A percentile compares a stretch with the other conserved stretches of the same genome.
Conservation (phyloP, 2,113 vertebrate genomes). For the Perca schrenkii region DNA sequence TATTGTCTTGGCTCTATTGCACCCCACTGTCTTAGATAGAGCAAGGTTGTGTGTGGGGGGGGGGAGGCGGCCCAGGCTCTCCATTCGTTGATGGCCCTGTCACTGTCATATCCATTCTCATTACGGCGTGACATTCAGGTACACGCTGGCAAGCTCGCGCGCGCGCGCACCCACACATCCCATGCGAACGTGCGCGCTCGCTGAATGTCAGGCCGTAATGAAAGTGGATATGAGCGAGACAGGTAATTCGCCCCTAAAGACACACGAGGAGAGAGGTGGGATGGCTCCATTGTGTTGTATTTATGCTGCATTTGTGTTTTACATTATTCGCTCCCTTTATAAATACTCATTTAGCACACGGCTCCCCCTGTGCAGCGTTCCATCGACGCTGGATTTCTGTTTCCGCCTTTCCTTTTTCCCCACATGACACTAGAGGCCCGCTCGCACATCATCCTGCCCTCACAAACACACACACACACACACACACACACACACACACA, state of each 20-base stretch:
- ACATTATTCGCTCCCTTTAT: slow-evolving; percentile 45
- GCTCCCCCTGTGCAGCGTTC: not conserved
- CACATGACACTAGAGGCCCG: slow-evolving; percentile 18
- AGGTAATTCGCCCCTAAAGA: slow-evolving; percentile 69
- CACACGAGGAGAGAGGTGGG: slow-evolving; percentile 34
- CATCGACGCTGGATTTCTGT: slow-evolving; percentile 42
- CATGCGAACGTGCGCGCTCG: slow-evolving; percentile 8
- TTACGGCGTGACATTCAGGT: slow-evolving; percentile 79
- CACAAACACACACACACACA: not conserved
- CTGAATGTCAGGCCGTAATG: slow-evolving; percentile 85
- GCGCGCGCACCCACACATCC: slow-evolving; percentile 28
- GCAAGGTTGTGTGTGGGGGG: slow-evolving; percentile 22
- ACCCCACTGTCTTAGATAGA: slow-evolving; percentile 59
- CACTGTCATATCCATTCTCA: slow-evolving; percentile 80
- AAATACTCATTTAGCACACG: slow-evolving; percentile 47
- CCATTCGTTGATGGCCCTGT: slow-evolving; percentile 67
- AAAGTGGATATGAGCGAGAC: slow-evolving; percentile 77
- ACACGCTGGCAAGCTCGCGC: slow-evolving; percentile 1
- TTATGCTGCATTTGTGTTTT: slow-evolving; percentile 47
- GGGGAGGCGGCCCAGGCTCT: slow-evolving; percentile 9
- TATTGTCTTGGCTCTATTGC: slow-evolving; percentile 77
- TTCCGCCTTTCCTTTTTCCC: not conserved
- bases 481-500: not conserved
- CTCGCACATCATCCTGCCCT: slow-evolving; percentile 11
- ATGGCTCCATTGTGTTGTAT: slow-evolving; percentile 20